Evolutionary conservation across 2,113 vertebrate genomes (phyloP).

Genomic region (Corythaeola cristata): DNA sequence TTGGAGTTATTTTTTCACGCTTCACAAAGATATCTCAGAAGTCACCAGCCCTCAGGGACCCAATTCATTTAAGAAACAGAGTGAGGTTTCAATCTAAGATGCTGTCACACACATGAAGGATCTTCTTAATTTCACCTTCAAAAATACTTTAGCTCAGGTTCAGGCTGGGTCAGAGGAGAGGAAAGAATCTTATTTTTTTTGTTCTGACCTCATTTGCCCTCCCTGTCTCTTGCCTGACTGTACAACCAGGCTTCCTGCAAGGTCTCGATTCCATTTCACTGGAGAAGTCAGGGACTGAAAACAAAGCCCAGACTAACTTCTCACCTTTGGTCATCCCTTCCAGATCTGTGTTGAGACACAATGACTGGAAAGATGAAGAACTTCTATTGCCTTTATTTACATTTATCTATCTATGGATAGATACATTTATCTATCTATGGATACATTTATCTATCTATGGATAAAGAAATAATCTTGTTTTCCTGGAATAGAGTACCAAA

Average conservation of each 20-base stretch:
- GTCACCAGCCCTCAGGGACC: not conserved
- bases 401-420: not conserved
- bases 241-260: not conserved
- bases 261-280: not conserved
- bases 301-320: not conserved
- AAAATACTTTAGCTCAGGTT: not conserved
- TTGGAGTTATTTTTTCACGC: not conserved
- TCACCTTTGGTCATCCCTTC: not conserved
- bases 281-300: not conserved
- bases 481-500: not conserved
- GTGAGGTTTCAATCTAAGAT: not conserved
- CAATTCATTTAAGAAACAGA: not conserved
- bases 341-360: not conserved
- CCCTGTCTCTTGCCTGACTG: not conserved
- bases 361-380: not conserved
- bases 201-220: not conserved
- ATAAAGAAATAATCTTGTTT: not conserved
- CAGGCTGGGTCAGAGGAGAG: not conserved
- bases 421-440: not conserved
- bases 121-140: conserved; percentile 41
- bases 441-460: not conserved
- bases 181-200: not conserved
- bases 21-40: not conserved
- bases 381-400: not conserved
- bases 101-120: conserved; percentile 42